Evolutionary conservation across 2,888 invertebrate genomes (phyloP), one percentile per base, ranked within the genome.

Genomic region (Drosophila infuscata): DNA sequence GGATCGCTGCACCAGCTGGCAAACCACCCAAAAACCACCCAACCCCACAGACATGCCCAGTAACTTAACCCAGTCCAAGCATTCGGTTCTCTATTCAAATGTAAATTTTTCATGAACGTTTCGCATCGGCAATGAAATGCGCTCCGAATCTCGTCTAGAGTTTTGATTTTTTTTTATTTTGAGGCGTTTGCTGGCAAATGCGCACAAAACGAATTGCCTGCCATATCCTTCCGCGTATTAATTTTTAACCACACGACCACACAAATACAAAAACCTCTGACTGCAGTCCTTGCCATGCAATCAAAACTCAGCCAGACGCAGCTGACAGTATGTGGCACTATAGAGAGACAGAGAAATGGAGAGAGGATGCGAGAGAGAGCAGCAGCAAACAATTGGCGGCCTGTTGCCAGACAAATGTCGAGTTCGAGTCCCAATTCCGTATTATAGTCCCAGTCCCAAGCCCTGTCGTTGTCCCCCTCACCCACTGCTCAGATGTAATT

Each of bases 191-290:
- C 48, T 43, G 51, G 51, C 38, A 70, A 70, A 70, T 70, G 53
- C 66, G 76, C 72, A 74, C 75, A 85, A 89, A 88, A 88, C 86
- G 86, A 89, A 88, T 88, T 88, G 88, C 83, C 89, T 89, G 88
- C 78, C 86, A 86, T 89, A 88, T 88, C 88, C 88, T 88, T 88
- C 88, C 88, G 89, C 90, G 86, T 89, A 86, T 89, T 88, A 86
- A 88, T 88, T 88, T 85, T 83, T 84, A 84, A 89, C 84, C 89
- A 78, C 85, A 76, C 83, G 75, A 70, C 72, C 82, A 74, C 72
- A 74, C 77, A 81, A 77, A 67, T 57, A 79, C 81, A 77, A 70
- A 61, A 59, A 71, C 35, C 67, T 33, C 67, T 33, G 62, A 54
- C 46, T 61, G 69, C 64, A 69, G 69, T 52, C 62, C 59, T 43